Conservation (phyloP, 2,797 vertebrate species). For the Brachyrhaphis roseni region DNA sequence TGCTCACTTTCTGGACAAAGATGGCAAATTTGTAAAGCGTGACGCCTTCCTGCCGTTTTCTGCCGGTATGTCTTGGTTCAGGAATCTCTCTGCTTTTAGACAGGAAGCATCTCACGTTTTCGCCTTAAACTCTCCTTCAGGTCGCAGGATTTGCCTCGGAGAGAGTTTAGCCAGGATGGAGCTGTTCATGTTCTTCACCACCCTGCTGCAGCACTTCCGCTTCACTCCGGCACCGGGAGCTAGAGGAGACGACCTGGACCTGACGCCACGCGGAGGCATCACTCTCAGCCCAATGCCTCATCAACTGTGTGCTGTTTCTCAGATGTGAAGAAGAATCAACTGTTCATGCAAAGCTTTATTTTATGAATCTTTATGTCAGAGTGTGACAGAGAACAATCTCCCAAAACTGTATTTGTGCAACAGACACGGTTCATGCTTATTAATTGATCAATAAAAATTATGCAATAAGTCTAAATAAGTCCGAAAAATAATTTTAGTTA, state of each 20-base stretch:
- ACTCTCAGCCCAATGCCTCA: conserved; percentile 17
- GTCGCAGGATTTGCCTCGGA: conserved; percentile 9
- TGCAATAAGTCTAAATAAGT: too few relatives aligned
- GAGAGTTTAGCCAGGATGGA: conserved; percentile 29
- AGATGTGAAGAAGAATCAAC: not conserved
- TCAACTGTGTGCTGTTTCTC: conserved; percentile 27
- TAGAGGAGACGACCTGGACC: conserved; percentile 34
- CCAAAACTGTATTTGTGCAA: not conserved
- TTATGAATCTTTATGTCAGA: not conserved
- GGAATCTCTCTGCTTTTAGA: not conserved
- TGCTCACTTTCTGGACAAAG: conserved; percentile 27
- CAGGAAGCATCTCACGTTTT: not conserved
- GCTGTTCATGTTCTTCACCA: conserved; percentile 29
- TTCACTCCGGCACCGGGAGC: conserved; percentile 34
- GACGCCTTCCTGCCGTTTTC: conserved; percentile 28
- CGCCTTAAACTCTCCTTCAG: not conserved
- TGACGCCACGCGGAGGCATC: conserved; percentile 9
- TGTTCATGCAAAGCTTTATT: not conserved
- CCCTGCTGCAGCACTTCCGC: conserved; percentile 19
- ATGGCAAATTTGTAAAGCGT: conserved; percentile 16
- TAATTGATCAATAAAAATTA: too few relatives aligned
- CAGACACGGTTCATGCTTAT: too few relatives aligned
- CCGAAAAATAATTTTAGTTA: not conserved
- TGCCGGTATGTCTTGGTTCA: conserved; percentile 18
- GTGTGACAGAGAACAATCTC: not conserved